phyloP scores from a whole-genome alignment of 2,888 invertebrate genomes.

The Megamerina dolium region DNA sequence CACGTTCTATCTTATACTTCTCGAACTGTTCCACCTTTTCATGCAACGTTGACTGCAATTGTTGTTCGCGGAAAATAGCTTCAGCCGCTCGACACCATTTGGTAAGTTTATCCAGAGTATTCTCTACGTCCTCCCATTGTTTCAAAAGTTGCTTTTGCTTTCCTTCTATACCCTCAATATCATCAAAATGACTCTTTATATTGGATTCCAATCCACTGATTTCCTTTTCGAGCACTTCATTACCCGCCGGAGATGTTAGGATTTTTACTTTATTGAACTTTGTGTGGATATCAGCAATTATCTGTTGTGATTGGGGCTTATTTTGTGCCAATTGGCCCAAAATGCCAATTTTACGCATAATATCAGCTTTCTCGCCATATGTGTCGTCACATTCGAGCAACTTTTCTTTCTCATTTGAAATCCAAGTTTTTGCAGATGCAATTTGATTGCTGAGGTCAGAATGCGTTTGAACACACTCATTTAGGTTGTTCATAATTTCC shows the following conservation, averaged over 20 bases:
- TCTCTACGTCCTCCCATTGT: constrained; percentile 85
- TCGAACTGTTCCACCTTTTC: constrained; percentile 75
- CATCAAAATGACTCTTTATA: constrained; percentile 61
- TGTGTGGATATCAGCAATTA: constrained; percentile 63
- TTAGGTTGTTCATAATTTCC: constrained; percentile 76
- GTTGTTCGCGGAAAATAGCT: constrained; percentile 78
- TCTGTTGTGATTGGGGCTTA: constrained; percentile 59
- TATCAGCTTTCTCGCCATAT: constrained; percentile 77
- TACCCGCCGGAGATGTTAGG: constrained; percentile 76
- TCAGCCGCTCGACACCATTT: constrained; percentile 85
- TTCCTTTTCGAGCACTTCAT: constrained; percentile 66
- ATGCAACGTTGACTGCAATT: constrained; percentile 68
- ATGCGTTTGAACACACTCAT: constrained; percentile 80
- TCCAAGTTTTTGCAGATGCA: constrained; percentile 75
- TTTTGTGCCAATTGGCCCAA: constrained; percentile 61
- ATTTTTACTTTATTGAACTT: constrained; percentile 63
- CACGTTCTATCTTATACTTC: constrained; percentile 66
- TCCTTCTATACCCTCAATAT: constrained; percentile 63
- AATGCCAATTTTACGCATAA: constrained; percentile 64
- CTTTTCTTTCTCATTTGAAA: constrained; percentile 72
- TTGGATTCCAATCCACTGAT: constrained; percentile 63
- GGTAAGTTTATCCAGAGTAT: constrained; percentile 69
- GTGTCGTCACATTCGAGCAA: constrained; percentile 75
- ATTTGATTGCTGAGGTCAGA: constrained; percentile 70
- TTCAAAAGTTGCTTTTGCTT: constrained; percentile 69